These are phyloP conservation scores for Xanthia icteritia DNA, from an alignment of 2,888 invertebrate species.

Conservation along the genomic window DNA sequence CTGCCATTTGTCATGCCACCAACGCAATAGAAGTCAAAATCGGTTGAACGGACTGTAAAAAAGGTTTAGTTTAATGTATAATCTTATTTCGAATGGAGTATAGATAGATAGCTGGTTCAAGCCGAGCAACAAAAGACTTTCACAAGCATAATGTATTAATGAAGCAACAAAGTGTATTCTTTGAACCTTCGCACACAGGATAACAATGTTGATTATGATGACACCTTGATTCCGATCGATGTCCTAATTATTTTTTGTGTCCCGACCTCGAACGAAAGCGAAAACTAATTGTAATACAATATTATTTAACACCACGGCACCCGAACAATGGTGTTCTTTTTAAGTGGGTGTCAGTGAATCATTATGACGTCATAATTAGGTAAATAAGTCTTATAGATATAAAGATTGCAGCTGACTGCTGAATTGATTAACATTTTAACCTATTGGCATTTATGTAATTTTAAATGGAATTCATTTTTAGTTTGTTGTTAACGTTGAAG, in stretches of 20 bases:
- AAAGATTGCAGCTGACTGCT: not conserved
- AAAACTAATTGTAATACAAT: constrained; percentile 77
- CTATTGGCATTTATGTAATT: constrained; percentile 17
- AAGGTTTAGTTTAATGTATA: no score
- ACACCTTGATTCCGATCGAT: constrained; percentile 22
- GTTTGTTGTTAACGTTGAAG: not conserved
- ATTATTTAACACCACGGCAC: constrained; percentile 46
- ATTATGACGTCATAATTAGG: constrained; percentile 37
- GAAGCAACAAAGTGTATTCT: constrained; percentile 3
- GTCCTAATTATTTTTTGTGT: constrained; percentile 59
- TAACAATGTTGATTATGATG: constrained; percentile 13
- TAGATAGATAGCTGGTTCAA: not conserved
- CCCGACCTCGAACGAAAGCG: constrained; percentile 76
- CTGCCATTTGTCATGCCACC: no score
- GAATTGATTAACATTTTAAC: constrained; percentile 20
- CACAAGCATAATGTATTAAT: not conserved
- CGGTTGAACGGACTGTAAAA: no score
- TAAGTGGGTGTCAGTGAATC: constrained; percentile 54
- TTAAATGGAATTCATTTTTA: not conserved
- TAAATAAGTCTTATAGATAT: constrained; percentile 26
- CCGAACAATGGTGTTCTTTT: constrained; percentile 57
- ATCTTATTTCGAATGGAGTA: no score
- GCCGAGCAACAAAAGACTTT: not conserved
- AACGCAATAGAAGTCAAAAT: no score
- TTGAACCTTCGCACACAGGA: constrained; percentile 10